A percentile compares a stretch with the other conserved stretches of the same genome.
These are phyloP conservation scores for Apocheima hispidaria DNA, from an alignment of 2,888 invertebrate genomes.

Conservation along the genomic window DNA sequence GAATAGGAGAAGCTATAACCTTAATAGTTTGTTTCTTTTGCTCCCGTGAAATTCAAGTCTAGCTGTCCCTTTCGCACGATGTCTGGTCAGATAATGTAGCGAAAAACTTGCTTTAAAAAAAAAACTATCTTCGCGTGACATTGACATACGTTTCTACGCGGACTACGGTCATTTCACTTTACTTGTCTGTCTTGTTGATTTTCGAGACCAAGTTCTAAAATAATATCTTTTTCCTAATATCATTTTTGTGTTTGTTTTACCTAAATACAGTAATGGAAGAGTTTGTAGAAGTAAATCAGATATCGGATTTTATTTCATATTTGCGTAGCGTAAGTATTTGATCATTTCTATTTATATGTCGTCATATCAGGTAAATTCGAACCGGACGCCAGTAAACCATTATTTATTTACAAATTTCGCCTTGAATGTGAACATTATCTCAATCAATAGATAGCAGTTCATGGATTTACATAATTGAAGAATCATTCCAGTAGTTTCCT, in stretches of 20 bases:
- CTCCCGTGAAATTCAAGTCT: too few species aligned
- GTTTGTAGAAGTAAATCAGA: constrained; percentile 90
- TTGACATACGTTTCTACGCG: too few species aligned
- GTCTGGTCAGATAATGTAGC: too few species aligned
- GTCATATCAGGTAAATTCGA: constrained; percentile 10
- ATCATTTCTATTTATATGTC: constrained; percentile 27
- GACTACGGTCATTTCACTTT: constrained; percentile 20
- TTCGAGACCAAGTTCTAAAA: constrained; percentile 16
- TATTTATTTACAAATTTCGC: constrained; percentile 28
- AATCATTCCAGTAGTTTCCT: not conserved
- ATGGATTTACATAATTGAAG: not conserved
- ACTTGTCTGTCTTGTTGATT: constrained; percentile 8
- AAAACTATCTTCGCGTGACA: too few species aligned
- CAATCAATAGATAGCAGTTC: constrained; percentile 15
- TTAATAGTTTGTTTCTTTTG: too few species aligned
- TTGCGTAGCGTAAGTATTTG: constrained; percentile 90
- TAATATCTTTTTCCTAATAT: constrained; percentile 2
- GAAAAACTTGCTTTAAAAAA: too few species aligned
- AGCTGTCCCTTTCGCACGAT: too few species aligned
- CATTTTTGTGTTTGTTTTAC: constrained; percentile 20
- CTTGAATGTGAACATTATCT: not conserved
- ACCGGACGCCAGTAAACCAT: constrained; percentile 12
- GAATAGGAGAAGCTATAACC: too few species aligned
- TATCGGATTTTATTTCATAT: constrained; percentile 92
- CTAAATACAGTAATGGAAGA: constrained; percentile 78